These are phyloP conservation scores for Pseudanteris insignis DNA, from an alignment of 2,888 invertebrate genomes.

Conservation along the genomic window DNA sequence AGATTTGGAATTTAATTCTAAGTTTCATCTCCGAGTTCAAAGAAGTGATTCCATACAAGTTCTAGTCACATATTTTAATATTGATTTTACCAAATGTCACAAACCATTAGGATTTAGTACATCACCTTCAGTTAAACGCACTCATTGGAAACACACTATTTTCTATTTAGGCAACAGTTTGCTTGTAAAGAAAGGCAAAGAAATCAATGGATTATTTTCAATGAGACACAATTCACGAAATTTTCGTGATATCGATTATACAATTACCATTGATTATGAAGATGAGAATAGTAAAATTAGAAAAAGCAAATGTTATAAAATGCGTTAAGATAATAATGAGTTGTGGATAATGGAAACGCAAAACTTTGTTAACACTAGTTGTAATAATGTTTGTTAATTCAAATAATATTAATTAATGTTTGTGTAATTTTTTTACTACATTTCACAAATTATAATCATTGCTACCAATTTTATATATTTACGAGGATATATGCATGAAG, in stretches of 20 bases:
- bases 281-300: conserved; percentile 86
- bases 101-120: conserved; percentile 98
- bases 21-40: conserved; percentile 82
- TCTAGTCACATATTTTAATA: conserved; percentile 97
- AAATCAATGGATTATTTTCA: conserved; percentile 88
- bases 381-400: too few relatives aligned
- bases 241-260: conserved; percentile 96
- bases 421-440: too few relatives aligned
- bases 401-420: too few relatives aligned
- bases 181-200: conserved; percentile 95
- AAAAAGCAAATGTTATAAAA: conserved; percentile 86
- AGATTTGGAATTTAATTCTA: conserved; percentile 90
- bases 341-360: too few relatives aligned
- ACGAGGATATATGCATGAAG: too few relatives aligned
- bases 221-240: conserved; percentile 97
- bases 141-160: conserved; percentile 99
- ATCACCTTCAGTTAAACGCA: conserved; percentile 96
- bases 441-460: too few relatives aligned
- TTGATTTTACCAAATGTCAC: conserved; percentile 99
- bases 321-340: too few relatives aligned
- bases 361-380: too few relatives aligned
- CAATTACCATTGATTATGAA: conserved; percentile 90
- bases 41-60: conserved; percentile 98
- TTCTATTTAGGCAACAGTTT: conserved; percentile 98
- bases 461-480: too few relatives aligned